phyloP scores from a whole-genome alignment of 1,140 invertebrate species.

The Oedothorax gibbosus region DNA sequence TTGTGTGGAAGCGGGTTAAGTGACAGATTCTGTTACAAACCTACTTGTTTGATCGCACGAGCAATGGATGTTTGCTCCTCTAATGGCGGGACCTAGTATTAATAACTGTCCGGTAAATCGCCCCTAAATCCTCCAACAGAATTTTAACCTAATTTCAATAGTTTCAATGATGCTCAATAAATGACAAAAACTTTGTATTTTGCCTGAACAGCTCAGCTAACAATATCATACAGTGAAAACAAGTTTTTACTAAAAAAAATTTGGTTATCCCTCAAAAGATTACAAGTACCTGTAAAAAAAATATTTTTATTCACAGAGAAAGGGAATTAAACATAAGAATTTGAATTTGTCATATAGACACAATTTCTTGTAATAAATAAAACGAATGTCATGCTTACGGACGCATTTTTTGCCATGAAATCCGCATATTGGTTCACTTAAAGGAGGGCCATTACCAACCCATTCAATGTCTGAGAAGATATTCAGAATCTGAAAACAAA shows the following conservation, averaged over 20 bases:
- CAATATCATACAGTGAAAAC: too few relatives aligned
- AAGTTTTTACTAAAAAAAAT: background rate
- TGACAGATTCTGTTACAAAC: too few relatives aligned
- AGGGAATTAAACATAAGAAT: background rate
- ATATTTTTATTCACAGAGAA: background rate
- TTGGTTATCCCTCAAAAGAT: background rate
- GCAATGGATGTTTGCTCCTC: too few relatives aligned
- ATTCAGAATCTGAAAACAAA: conserved; percentile 75
- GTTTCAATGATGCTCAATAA: too few relatives aligned
- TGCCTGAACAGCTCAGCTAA: too few relatives aligned
- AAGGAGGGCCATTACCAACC: conserved; percentile 79
- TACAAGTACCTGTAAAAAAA: background rate
- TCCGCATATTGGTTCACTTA: conserved; percentile 93
- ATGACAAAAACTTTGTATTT: too few relatives aligned
- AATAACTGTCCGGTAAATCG: too few relatives aligned
- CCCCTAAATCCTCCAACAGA: too few relatives aligned
- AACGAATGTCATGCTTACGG: conserved; percentile 30
- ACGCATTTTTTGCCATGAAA: conserved; percentile 84
- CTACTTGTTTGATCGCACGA: too few relatives aligned
- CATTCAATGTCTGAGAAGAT: conserved; percentile 80
- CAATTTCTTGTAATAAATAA: background rate
- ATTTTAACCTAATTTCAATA: too few relatives aligned
- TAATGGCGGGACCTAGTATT: too few relatives aligned
- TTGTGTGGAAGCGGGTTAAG: too few relatives aligned
- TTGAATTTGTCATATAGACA: background rate